Evolutionary conservation across 2,113 vertebrate genomes (phyloP).

Genomic region (Crotalus viridis): DNA sequence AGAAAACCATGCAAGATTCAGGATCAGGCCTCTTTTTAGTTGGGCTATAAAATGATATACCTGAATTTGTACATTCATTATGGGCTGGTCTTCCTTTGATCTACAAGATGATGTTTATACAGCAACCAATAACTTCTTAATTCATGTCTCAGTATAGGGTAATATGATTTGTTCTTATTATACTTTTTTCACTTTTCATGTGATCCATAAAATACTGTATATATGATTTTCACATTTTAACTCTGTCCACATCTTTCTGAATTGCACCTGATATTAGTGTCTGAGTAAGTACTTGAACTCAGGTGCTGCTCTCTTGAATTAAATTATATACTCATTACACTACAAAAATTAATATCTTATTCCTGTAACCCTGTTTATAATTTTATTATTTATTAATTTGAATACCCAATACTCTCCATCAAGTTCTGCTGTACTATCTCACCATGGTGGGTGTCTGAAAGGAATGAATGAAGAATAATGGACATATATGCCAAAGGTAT

Average conservation of each 20-base stretch:
- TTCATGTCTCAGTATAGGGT: not conserved
- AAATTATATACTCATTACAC: not conserved
- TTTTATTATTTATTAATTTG: not conserved
- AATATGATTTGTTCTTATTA: not conserved
- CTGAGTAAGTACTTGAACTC: not conserved
- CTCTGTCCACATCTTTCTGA: not conserved
- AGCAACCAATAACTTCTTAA: constrained; percentile 9
- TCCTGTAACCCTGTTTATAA: not conserved
- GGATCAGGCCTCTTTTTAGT: constrained; percentile 56
- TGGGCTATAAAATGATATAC: constrained; percentile 49
- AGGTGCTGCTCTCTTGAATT: not conserved
- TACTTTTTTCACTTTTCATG: not conserved
- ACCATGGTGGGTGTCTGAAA: not conserved
- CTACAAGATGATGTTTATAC: constrained; percentile 40
- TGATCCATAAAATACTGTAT: not conserved
- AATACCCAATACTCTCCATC: not conserved
- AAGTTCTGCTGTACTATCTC: not conserved
- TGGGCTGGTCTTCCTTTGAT: constrained; percentile 46
- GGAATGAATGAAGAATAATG: not conserved
- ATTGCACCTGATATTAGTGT: not conserved
- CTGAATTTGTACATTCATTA: constrained; percentile 35
- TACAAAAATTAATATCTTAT: not conserved
- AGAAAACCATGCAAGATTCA: constrained; percentile 53
- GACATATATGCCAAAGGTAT: no score
- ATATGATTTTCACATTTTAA: not conserved